Percentiles rank a stretch among this genome's conserved stretches.
phyloP scores from a whole-genome alignment of 2,113 vertebrate species.

The Corythoichthys haematopterus region DNA sequence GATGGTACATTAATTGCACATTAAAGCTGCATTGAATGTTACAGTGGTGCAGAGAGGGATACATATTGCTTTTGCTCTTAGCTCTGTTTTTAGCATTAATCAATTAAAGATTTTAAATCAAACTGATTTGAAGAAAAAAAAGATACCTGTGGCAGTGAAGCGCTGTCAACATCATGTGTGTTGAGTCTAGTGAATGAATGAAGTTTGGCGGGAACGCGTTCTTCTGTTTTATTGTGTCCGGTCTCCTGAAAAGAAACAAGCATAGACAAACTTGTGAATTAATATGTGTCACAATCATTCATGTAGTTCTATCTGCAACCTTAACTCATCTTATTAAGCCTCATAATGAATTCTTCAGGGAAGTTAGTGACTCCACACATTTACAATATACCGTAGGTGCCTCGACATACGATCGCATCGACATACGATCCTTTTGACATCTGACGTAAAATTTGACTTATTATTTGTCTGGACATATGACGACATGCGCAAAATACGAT shows the following conservation, averaged over 20 bases:
- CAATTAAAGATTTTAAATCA: neutral
- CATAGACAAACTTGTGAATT: neutral
- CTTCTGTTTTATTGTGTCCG: slow-evolving; percentile 90
- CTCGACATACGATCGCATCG: no score
- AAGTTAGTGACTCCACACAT: neutral
- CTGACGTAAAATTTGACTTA: no score
- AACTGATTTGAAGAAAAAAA: neutral
- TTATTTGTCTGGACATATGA: no score
- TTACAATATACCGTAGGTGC: no score
- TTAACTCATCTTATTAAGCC: neutral
- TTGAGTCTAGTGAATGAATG: slow-evolving; percentile 96
- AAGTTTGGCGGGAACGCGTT: slow-evolving; percentile 97
- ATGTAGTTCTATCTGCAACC: neutral
- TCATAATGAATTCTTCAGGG: neutral
- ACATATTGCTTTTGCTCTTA: no score
- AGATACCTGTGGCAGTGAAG: slow-evolving; percentile 84
- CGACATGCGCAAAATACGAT: no score
- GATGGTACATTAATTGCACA: no score
- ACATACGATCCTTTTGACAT: no score
- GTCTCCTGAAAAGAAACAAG: slow-evolving; percentile 71
- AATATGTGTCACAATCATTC: neutral
- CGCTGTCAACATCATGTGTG: slow-evolving; percentile 97
- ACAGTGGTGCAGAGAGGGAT: no score
- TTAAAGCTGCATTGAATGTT: no score
- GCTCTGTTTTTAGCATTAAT: neutral